Base-by-base conservation (phyloP, 2,888 invertebrate species). In the Athetis lepigone region DNA sequence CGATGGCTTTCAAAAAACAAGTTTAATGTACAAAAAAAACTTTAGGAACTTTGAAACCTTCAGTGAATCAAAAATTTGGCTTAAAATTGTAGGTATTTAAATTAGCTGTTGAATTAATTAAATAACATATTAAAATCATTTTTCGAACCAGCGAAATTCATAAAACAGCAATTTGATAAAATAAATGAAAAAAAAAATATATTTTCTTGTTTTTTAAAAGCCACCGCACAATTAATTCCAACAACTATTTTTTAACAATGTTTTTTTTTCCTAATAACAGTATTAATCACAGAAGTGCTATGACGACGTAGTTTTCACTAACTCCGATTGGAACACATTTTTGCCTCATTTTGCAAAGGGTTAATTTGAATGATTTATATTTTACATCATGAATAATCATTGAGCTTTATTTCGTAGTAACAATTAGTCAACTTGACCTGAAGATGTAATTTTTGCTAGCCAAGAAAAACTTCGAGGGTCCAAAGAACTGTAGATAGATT, bases 211-310 rank as follows among this genome's bases (percentile, higher is more conserved):
- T 72, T 67, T 62, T 59, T 50, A 49, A 69, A 75, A 70, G 61
- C 49, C 79, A 69, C 21, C 43, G 36, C 70, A 63, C 19, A 63
- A 67, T 67, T 62, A 80, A 75, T 68, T 66, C 74, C 74, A 75
- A 81, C 72, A 80, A 80, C 76, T 79, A 81, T 84, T 81, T 75
- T 80, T 64, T 72, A 80, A 83, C 80, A 81, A 83, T 75, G 77
- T 13, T 66, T 66, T 64, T 62, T 83, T 81, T 79, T 71, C 59
- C 74, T 80, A 85, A 79, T 66, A 83, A 85, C 79, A 83, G 80
- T 79, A 77, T 72, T 59, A 65, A 86, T 86, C 87, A 87, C 87
- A 87, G 85, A 59, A 77, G 70, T 69, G 76, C 57, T 70, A 75
- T 46, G 55, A 77, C 61, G 66, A 61, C 37, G 37, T 29, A 43